Percentiles rank a stretch among this genome's conserved stretches.
phyloP scores from a whole-genome alignment of 2,888 invertebrate species.

The Ptilodon capucinus region DNA sequence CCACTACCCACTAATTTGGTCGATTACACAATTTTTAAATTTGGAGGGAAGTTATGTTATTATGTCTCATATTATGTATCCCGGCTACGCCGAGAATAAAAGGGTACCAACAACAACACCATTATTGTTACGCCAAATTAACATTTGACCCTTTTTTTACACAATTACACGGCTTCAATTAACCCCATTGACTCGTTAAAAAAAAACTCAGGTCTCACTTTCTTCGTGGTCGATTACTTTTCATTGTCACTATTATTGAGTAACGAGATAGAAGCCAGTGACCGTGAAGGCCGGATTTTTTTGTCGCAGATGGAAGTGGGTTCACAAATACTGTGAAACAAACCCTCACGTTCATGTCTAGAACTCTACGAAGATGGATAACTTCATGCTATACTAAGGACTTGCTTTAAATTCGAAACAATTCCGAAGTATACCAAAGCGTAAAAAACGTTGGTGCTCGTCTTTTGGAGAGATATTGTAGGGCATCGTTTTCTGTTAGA shows the following conservation, averaged over 20 bases:
- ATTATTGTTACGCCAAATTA: neutral
- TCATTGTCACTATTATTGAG: constrained; percentile 73
- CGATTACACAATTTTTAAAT: too few species aligned
- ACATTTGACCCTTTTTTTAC: constrained; percentile 4
- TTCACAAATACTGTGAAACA: constrained; percentile 18
- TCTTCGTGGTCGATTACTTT: constrained; percentile 52
- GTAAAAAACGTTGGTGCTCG: too few species aligned
- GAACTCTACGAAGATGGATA: neutral
- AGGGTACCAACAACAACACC: neutral
- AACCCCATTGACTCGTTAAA: constrained; percentile 23
- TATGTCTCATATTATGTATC: too few species aligned
- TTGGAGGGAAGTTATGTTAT: too few species aligned
- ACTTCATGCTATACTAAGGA: too few species aligned
- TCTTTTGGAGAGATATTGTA: too few species aligned
- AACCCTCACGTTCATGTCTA: constrained; percentile 6
- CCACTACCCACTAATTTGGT: too few species aligned
- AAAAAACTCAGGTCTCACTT: constrained; percentile 38
- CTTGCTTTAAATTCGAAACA: too few species aligned
- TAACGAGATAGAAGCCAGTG: constrained; percentile 50
- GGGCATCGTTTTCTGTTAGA: too few species aligned
- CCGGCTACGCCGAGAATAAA: too few species aligned
- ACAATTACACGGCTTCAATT: constrained; percentile 22
- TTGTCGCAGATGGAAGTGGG: constrained; percentile 33
- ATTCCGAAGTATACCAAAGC: too few species aligned
- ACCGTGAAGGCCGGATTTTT: constrained; percentile 71